phyloP scores from a whole-genome alignment of 2,797 vertebrate species.

The Leptoclinus maculatus region DNA sequence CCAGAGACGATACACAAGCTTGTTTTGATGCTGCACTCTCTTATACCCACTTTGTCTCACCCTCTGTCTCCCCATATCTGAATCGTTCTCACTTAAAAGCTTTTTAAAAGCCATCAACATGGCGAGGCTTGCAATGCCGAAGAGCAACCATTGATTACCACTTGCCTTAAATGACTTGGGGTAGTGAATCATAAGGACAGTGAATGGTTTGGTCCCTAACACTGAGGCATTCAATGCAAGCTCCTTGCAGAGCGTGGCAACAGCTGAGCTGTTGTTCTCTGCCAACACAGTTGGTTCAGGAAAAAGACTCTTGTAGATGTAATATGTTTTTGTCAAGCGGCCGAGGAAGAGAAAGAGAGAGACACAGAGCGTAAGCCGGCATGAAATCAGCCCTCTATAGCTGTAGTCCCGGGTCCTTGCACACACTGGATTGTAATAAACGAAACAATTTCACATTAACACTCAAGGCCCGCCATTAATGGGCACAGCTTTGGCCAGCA shows the following conservation, averaged over 20 bases:
- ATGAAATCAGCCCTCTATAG: constrained; percentile 47
- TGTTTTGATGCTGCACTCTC: constrained; percentile 49
- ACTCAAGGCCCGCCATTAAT: constrained; percentile 60
- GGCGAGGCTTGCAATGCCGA: constrained; percentile 19
- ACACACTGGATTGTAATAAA: constrained; percentile 67
- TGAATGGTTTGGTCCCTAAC: constrained; percentile 29
- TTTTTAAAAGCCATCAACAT: constrained; percentile 26
- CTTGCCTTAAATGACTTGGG: constrained; percentile 34
- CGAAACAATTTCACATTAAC: constrained; percentile 77
- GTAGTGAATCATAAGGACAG: constrained; percentile 43
- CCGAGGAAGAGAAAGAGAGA: constrained; percentile 10
- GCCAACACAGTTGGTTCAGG: constrained; percentile 28
- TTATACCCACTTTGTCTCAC: constrained; percentile 28
- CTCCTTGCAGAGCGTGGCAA: constrained; percentile 10
- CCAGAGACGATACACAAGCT: constrained; percentile 40
- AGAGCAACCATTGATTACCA: constrained; percentile 38
- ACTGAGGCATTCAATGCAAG: constrained; percentile 14
- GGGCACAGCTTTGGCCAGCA: constrained; percentile 47
- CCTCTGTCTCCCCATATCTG: constrained; percentile 21
- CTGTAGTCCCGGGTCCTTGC: constrained; percentile 54
- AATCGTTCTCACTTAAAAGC: constrained; percentile 33
- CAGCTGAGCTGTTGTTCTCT: constrained; percentile 44
- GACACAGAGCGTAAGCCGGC: constrained; percentile 50
- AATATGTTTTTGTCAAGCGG: constrained; percentile 43
- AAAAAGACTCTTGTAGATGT: constrained; percentile 28